Percentiles rank a stretch among this genome's conserved stretches.
Evolutionary conservation across 2,113 vertebrate genomes (phyloP).

Genomic region (Psilopsiagon aurifrons): DNA sequence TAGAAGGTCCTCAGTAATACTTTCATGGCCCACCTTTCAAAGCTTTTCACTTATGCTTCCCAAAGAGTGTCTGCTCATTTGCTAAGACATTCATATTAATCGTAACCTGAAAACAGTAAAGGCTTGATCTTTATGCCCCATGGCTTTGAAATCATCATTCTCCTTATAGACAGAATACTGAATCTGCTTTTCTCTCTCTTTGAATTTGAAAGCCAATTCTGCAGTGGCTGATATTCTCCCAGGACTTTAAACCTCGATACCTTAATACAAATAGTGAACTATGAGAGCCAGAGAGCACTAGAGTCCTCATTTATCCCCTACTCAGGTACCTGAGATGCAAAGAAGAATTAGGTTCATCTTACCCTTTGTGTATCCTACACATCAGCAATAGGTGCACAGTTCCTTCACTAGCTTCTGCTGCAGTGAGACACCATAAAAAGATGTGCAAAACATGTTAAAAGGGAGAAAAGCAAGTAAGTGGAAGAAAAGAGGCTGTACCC

Average conservation of each 20-base stretch:
- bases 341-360: not conserved
- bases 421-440: not conserved
- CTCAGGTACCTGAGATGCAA: not conserved
- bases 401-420: not conserved
- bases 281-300: not conserved
- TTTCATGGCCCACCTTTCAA: conserved; percentile 8
- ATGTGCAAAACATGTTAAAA: not conserved
- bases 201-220: not conserved
- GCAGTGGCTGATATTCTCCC: not conserved
- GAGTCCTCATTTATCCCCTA: not conserved
- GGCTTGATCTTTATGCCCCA: not conserved
- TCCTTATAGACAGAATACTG: not conserved
- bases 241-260: not conserved
- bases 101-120: not conserved
- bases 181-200: not conserved
- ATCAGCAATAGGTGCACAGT: not conserved
- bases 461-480: not conserved
- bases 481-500: not conserved
- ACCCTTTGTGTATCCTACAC: not conserved
- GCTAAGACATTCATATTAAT: not conserved
- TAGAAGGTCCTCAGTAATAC: not conserved
- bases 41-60: not conserved
- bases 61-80: not conserved
- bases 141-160: not conserved
- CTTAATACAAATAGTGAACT: not conserved